Base-by-base conservation (phyloP, 2,797 vertebrate genomes). In the Hoplostethus mediterraneus region DNA sequence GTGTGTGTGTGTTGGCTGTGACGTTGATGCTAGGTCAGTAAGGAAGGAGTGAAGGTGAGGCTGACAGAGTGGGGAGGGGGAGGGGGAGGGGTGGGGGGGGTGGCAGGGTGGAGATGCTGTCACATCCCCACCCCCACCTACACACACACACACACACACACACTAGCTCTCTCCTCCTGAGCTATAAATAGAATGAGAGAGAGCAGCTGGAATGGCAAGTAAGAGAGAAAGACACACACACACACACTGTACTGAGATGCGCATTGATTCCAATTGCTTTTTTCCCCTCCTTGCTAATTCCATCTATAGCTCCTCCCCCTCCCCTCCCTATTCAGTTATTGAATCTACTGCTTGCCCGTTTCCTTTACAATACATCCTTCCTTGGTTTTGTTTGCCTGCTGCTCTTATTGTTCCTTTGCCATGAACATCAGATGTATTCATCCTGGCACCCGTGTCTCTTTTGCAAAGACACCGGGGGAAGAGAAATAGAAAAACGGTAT, bases 161-260 rank as follows among this genome's bases (percentile, higher is more conserved):
- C 70, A 67, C 70, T 40, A 40, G 71, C 78, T 63, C 77, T 80
- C 84, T 90, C 79, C 74, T 83, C 81, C 63, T 58, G 82, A 80
- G 88, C 94, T 95, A 95, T 86, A 94, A 95, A 95, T 95, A 95
- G 94, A 94, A 87, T 60, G 80, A 82, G 82, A 88, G 86, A 87
- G 94, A 92, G 94, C 93, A 94, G 92, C 94, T 95, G 94, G 93
- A 94, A 94, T 93, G 87, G 90, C 90, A 89, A 93, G 92, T 86
- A 81, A 91, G 89, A 83, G 74, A 90, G 75, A 87, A 78, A 80
- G 63, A 65, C 71, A 54, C 58, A 69, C 49, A 63, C 42, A 81
- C 49, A 78, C 77, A 63, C 45, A 59, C 38, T 52, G 56, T 87
- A 90, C 68, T 67, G 67, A 87, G 79, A 80, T 75, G 84, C 82